These are phyloP conservation scores for Cololabis saira DNA, from an alignment of 2,113 vertebrate species.

Conservation along the genomic window DNA sequence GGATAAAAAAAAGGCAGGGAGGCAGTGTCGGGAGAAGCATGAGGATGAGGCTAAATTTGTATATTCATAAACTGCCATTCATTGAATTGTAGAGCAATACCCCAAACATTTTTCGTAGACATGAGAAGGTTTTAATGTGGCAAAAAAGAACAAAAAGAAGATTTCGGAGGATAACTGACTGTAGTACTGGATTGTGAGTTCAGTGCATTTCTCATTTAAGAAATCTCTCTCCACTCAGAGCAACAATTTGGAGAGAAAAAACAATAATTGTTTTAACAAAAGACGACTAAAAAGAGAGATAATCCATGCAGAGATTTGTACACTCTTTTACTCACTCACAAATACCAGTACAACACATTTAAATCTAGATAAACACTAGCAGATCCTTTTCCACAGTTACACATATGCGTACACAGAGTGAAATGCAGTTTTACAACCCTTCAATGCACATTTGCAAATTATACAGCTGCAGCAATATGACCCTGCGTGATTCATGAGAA, in stretches of 20 bases:
- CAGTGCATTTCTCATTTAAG: neutral
- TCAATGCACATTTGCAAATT: slow-evolving; percentile 1
- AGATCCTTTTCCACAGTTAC: neutral
- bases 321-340: neutral
- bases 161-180: too few species aligned
- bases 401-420: slow-evolving; percentile 14
- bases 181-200: neutral
- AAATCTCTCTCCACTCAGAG: neutral
- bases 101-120: too few species aligned
- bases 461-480: neutral
- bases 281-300: neutral
- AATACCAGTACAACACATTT: neutral
- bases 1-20: too few species aligned
- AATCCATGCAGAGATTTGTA: neutral
- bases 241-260: neutral
- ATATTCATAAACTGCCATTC: too few species aligned
- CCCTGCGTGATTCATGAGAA: slow-evolving; percentile 9
- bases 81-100: too few species aligned
- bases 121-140: too few species aligned
- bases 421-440: slow-evolving; percentile 5
- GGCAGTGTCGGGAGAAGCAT: too few species aligned
- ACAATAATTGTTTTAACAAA: neutral
- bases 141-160: too few species aligned
- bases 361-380: neutral
- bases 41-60: too few species aligned